Conservation (phyloP, 1,140 invertebrate genomes). For the Caenorhabditis briggsae region DNA sequence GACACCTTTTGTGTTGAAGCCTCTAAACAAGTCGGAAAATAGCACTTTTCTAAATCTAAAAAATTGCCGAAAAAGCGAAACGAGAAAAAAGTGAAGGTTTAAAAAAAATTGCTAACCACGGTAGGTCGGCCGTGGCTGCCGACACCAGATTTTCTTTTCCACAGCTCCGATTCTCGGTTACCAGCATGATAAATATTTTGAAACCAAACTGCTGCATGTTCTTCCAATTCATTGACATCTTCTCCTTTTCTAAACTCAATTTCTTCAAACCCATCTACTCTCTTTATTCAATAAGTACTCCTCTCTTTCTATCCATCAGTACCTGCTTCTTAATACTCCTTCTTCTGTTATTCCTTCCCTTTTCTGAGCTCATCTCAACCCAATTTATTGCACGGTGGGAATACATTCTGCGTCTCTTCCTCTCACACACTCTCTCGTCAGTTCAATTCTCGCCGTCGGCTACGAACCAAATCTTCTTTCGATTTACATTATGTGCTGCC, state of each 20-base stretch:
- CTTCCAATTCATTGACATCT: not conserved
- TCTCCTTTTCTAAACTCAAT: not conserved
- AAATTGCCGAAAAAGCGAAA: too few relatives aligned
- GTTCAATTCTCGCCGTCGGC: constrained; percentile 27
- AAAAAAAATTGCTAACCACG: too few relatives aligned
- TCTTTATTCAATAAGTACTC: not conserved
- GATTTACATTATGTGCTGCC: not conserved
- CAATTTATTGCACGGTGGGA: constrained; percentile 32
- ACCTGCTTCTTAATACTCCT: not conserved
- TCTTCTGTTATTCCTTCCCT: not conserved
- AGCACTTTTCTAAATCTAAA: too few relatives aligned
- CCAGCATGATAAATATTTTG: too few relatives aligned
- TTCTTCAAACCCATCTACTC: not conserved
- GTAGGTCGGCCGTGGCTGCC: too few relatives aligned
- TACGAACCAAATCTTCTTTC: constrained; percentile 44
- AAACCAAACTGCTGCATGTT: too few relatives aligned
- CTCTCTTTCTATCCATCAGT: not conserved
- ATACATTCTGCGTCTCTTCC: constrained; percentile 18
- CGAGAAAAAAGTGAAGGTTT: too few relatives aligned
- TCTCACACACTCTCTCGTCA: not conserved
- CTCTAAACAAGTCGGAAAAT: too few relatives aligned
- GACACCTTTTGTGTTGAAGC: too few relatives aligned
- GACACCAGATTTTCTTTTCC: too few relatives aligned
- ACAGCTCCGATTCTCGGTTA: too few relatives aligned
- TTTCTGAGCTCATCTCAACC: not conserved